Conservation (phyloP, 2,113 vertebrate genomes). For the Typhlomys cinereus region DNA sequence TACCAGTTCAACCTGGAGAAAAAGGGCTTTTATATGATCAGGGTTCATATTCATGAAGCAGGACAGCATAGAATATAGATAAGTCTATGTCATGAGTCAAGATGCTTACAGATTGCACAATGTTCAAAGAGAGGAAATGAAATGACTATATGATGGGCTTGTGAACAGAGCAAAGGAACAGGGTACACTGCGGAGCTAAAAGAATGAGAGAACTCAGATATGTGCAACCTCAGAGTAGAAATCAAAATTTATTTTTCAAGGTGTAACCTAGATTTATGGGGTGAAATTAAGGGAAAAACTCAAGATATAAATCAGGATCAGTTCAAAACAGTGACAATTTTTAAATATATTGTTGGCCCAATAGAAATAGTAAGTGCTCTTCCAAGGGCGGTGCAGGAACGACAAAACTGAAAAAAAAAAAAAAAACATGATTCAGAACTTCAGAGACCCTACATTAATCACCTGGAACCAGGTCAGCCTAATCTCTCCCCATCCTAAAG, state of each 20-base stretch:
- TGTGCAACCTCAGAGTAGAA: conserved; percentile 19
- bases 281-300: conserved; percentile 63
- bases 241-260: conserved; percentile 1
- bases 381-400: too few relatives aligned
- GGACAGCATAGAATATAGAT: neutral
- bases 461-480: too few relatives aligned
- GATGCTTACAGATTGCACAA: conserved; percentile 30
- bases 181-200: neutral
- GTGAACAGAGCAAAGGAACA: neutral
- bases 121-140: conserved; percentile 39
- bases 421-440: too few relatives aligned
- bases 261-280: conserved; percentile 61
- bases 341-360: conserved; percentile 61
- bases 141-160: conserved; percentile 7
- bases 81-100: conserved; percentile 19
- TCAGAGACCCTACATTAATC: too few relatives aligned
- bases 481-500: too few relatives aligned
- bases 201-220: neutral
- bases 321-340: conserved; percentile 53
- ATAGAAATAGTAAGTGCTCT: too few relatives aligned
- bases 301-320: conserved; percentile 45
- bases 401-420: too few relatives aligned
- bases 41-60: neutral
- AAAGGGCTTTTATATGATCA: conserved; percentile 8
- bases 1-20: conserved; percentile 32